Percentiles rank a stretch among this genome's conserved stretches.
These are phyloP conservation scores for Varroa destructor DNA, from an alignment of 1,140 invertebrate genomes.

Conservation along the genomic window DNA sequence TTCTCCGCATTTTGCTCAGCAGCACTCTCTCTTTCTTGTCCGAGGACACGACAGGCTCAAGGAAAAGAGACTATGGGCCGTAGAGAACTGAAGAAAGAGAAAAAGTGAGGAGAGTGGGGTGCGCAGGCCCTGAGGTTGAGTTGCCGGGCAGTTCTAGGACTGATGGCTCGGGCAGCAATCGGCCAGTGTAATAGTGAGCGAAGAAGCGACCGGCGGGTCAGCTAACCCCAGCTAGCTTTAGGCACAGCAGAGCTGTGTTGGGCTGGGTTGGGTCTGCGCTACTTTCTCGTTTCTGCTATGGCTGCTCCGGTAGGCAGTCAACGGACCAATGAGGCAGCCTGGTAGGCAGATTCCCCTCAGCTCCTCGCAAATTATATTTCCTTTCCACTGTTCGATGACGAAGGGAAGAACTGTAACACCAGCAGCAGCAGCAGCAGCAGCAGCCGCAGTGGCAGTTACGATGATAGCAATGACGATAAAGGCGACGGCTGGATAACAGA, in stretches of 20 bases:
- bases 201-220: not conserved
- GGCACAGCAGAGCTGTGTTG: too few relatives aligned
- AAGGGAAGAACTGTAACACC: not conserved
- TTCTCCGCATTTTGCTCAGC: too few relatives aligned
- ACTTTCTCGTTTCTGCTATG: too few relatives aligned
- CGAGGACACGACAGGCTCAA: too few relatives aligned
- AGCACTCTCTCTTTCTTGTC: too few relatives aligned
- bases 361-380: slow-evolving; percentile 26
- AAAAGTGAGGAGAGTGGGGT: too few relatives aligned
- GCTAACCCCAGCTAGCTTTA: not conserved
- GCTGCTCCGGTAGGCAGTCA: too few relatives aligned
- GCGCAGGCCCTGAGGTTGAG: too few relatives aligned
- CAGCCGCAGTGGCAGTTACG: not conserved
- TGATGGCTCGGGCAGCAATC: not conserved
- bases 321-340: too few relatives aligned
- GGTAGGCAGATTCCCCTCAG: not conserved
- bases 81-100: too few relatives aligned
- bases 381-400: not conserved
- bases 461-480: slow-evolving; percentile 1
- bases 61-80: too few relatives aligned
- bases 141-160: slow-evolving; percentile 2
- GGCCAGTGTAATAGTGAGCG: not conserved
- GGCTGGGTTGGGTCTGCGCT: too few relatives aligned
- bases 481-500: not conserved
- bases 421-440: not conserved